Conservation (phyloP, 2,797 vertebrate species). For the Enteromius treurensis region DNA sequence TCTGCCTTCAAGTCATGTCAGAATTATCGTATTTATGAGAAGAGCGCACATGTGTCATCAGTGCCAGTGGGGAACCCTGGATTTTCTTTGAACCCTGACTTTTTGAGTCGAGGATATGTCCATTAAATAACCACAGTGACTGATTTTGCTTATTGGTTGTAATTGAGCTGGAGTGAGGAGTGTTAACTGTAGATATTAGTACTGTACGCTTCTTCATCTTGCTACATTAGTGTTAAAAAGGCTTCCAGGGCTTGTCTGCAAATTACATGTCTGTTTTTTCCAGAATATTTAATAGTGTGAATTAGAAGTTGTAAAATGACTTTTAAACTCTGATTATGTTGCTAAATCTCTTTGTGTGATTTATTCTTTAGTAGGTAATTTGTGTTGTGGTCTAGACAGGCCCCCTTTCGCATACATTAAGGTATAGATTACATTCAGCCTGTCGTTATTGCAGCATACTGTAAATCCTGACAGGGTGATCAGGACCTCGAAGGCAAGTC, state of each 20-base stretch:
- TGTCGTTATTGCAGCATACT: background rate
- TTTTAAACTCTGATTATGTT: background rate
- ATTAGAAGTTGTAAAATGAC: background rate
- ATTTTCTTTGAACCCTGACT: constrained; percentile 29
- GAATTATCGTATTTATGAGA: constrained; percentile 28
- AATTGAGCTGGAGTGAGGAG: background rate
- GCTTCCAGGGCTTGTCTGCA: background rate
- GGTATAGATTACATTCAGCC: background rate
- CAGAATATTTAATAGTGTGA: background rate
- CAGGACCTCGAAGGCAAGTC: background rate
- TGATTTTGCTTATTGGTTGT: background rate
- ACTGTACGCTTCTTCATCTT: background rate
- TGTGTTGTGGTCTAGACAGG: constrained; percentile 8
- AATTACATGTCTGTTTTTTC: background rate
- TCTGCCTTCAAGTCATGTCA: constrained; percentile 21
- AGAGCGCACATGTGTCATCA: background rate
- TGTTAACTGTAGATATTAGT: background rate
- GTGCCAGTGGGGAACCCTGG: background rate
- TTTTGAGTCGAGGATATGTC: background rate
- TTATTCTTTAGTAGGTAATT: background rate
- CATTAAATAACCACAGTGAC: background rate
- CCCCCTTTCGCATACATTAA: background rate
- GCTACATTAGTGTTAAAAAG: background rate
- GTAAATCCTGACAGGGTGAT: background rate
- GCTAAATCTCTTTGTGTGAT: background rate